Evolutionary conservation across 37 sponge, comb jelly and placozoan genomes (phyloP), one percentile per base, ranked within the genome.

Genomic region (Chondrilla cf. caribensis): DNA sequence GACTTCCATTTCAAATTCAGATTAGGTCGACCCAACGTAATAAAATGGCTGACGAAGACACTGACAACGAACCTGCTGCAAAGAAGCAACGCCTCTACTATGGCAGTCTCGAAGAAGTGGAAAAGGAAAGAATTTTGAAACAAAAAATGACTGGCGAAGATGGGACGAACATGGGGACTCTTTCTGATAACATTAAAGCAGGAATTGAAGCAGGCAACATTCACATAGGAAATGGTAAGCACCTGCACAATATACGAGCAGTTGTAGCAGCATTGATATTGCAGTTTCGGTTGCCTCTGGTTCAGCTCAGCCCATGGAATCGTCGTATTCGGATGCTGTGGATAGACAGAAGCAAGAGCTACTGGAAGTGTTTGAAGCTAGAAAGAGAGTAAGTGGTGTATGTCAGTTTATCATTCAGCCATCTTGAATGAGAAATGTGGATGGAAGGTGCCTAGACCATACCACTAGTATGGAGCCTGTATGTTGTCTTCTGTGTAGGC

Each of bases 141-240:
- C 32, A 14, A 54, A 51, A 33, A 37, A 58, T 0, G 31, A 54
- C 40, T 24, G 75, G 73, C 18, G 44, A 58, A 18, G 28, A 36
- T 18, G 59, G 24, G 9, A 58, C 21, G 29, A 64, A 8, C 14
- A 8, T 64, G 6, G 77, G 77, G 0, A 51, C 32, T 2, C n/a
- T 58, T 22, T 86, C 93, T 4, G 81, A 87, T 26, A 91, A 90
- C 3, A 85, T 95, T 15, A 70, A 77, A 17, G 96, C 87, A 17
- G 96, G 96, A 25, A 95, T 95, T 54, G 70, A 81, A 73, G 90
- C 96, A 32, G 96, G 96, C 24, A 89, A 95, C 70, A 95, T 94
- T 67, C 87, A 91, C 64, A 62, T 62, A 7, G 25, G 29, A 62
- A 62, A 62, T 28, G 29, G 64, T 62, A 29, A 15, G 22, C 15